These are phyloP conservation scores for Xylota sylvarum DNA, from an alignment of 2,888 invertebrate genomes.

Conservation along the genomic window DNA sequence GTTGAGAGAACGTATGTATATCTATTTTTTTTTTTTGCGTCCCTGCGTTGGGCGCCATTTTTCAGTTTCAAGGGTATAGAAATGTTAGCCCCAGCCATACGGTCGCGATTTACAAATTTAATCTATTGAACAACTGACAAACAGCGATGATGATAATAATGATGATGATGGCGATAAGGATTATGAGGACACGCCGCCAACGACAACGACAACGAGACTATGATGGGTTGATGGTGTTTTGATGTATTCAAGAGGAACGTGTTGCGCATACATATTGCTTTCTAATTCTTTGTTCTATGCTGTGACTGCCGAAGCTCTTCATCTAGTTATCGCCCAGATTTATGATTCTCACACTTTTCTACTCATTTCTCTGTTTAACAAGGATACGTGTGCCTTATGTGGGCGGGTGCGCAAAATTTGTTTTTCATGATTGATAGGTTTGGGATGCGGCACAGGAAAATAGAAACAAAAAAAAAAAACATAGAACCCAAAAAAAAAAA, in stretches of 20 bases:
- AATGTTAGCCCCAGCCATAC: not conserved
- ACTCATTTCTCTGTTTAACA: not conserved
- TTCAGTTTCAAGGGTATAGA: not conserved
- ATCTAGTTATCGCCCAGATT: not conserved
- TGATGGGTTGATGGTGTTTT: slow-evolving; percentile 3
- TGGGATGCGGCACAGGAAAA: not conserved
- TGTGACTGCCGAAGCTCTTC: not conserved
- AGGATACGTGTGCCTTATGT: not conserved
- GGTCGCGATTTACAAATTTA: slow-evolving; percentile 1
- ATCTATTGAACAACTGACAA: slow-evolving; percentile 3
- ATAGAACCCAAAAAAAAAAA: not conserved
- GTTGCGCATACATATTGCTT: not conserved
- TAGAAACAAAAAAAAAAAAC: no score
- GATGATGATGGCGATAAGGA: not conserved
- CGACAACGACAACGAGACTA: not conserved
- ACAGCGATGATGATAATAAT: not conserved
- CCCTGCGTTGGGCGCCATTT: slow-evolving; percentile 3
- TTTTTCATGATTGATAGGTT: slow-evolving; percentile 4
- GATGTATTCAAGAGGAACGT: not conserved
- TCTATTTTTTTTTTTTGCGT: no score
- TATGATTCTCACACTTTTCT: not conserved
- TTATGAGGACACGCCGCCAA: not conserved
- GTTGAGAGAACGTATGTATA: no score
- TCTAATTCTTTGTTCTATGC: not conserved
- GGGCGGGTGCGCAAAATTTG: not conserved